These are phyloP conservation scores for Loripinus fragilis DNA, from an alignment of 2,888 invertebrate genomes.

Conservation along the genomic window DNA sequence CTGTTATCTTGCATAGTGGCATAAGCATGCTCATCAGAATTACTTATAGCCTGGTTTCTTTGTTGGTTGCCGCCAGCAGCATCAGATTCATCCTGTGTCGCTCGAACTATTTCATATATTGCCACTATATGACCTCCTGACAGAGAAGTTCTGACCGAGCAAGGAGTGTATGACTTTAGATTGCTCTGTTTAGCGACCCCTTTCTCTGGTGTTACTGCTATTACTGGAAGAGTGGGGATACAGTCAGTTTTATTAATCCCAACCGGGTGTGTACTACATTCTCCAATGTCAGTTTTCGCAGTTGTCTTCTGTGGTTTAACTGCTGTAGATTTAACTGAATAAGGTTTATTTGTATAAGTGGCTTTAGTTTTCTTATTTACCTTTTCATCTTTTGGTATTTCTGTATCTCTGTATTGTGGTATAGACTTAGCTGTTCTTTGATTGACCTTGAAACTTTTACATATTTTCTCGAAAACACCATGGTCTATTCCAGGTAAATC, in stretches of 20 bases:
- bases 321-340: not conserved
- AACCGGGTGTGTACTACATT: not conserved
- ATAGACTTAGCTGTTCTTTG: not conserved
- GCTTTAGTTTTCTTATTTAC: not conserved
- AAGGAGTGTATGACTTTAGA: not conserved
- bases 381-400: not conserved
- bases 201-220: not conserved
- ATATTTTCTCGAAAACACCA: constrained; percentile 9
- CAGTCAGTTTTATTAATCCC: not conserved
- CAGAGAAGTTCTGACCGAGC: not conserved
- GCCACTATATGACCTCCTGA: constrained; percentile 6
- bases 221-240: not conserved
- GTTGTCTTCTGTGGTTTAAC: not conserved
- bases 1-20: not conserved
- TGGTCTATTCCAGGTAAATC: constrained; percentile 25
- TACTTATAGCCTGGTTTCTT: no score
- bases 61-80: not conserved
- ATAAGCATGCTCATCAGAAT: no score
- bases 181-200: not conserved
- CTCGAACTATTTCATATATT: not conserved
- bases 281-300: not conserved
- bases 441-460: not conserved
- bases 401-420: no score
- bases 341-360: not conserved
- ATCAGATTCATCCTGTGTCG: not conserved